These are phyloP conservation scores for Meda fulgida DNA, from an alignment of 2,797 vertebrate species.

Conservation along the genomic window DNA sequence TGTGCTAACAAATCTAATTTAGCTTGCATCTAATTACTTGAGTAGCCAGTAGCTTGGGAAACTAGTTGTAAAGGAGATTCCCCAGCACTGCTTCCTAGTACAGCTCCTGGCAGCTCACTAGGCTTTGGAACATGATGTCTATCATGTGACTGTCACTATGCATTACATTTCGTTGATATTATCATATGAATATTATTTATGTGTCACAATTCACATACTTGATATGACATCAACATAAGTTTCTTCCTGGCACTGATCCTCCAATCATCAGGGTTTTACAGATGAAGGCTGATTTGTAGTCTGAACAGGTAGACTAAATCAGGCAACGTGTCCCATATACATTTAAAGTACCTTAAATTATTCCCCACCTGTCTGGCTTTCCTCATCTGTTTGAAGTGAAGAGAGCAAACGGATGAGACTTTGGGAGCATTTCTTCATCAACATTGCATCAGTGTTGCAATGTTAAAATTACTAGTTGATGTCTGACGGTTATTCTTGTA, in stretches of 20 bases:
- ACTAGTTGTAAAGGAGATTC: neutral
- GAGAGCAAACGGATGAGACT: slow-evolving; percentile 2
- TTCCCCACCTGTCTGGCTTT: slow-evolving; percentile 36
- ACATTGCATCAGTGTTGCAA: neutral
- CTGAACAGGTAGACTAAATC: slow-evolving; percentile 38
- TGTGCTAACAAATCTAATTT: neutral
- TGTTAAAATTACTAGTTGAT: neutral
- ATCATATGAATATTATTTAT: neutral
- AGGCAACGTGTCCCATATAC: slow-evolving; percentile 43
- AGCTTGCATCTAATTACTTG: neutral
- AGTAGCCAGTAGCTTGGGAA: neutral
- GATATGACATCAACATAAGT: neutral
- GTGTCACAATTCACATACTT: neutral
- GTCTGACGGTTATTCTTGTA: neutral
- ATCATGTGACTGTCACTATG: neutral
- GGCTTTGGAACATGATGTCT: neutral
- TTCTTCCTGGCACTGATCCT: slow-evolving; percentile 19
- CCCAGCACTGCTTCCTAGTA: neutral
- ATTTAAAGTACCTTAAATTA: slow-evolving; percentile 46
- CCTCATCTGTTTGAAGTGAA: slow-evolving; percentile 18
- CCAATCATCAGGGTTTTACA: slow-evolving; percentile 25
- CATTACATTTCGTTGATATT: neutral
- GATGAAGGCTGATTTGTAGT: slow-evolving; percentile 39
- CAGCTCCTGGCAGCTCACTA: neutral
- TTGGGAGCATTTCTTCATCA: neutral